Percentiles rank a stretch among this genome's conserved stretches.
Evolutionary conservation across 2,113 vertebrate species (phyloP).

Genomic region (Pedetes capensis): DNA sequence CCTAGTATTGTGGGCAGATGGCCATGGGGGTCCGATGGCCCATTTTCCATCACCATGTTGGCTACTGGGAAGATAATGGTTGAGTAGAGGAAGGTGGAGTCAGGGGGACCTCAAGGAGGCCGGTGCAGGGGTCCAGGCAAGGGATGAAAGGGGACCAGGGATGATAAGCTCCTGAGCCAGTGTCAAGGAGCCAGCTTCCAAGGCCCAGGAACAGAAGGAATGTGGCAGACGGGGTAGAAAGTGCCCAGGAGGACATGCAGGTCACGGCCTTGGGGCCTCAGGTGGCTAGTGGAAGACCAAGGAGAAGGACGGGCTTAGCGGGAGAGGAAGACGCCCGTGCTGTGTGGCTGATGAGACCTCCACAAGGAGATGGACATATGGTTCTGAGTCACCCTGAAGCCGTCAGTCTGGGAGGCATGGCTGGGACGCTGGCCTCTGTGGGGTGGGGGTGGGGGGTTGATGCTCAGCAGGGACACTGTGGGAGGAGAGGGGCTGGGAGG

Average conservation of each 20-base stretch:
- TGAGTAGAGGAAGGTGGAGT: background rate
- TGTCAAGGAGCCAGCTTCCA: background rate
- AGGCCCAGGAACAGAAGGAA: background rate
- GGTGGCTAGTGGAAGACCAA: background rate
- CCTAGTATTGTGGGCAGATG: background rate
- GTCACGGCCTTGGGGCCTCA: background rate
- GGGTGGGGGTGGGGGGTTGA: too few species aligned
- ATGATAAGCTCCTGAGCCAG: background rate
- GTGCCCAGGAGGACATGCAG: background rate
- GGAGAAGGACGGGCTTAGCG: background rate
- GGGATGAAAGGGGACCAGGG: background rate
- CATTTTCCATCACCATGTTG: background rate
- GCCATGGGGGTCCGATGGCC: background rate
- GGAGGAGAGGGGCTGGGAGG: too few species aligned
- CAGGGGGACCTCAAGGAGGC: background rate
- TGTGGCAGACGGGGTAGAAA: background rate
- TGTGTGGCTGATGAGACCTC: background rate
- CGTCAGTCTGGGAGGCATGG: background rate
- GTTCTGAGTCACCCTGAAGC: background rate
- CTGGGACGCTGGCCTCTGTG: background rate
- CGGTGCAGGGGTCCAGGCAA: background rate
- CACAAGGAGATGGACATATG: background rate
- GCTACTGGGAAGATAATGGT: background rate
- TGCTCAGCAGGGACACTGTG: background rate
- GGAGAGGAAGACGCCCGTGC: background rate